Evolutionary conservation across 2,888 invertebrate genomes (phyloP).

Genomic region (Agrenia bidenticulata): DNA sequence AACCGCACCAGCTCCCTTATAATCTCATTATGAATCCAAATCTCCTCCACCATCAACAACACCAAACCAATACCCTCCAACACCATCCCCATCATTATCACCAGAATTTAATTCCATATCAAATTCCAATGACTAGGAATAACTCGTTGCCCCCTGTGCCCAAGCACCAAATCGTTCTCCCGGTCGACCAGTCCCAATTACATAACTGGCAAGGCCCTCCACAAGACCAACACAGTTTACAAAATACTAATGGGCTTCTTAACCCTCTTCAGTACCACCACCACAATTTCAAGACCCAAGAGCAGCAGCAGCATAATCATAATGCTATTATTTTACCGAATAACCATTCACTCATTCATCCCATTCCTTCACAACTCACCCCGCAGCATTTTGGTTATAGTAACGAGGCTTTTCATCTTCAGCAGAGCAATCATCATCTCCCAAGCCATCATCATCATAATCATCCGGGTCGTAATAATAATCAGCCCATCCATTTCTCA

Average conservation of each 20-base stretch:
- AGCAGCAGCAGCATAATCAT: background rate
- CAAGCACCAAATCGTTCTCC: slow-evolving; percentile 30
- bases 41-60: slow-evolving; percentile 4
- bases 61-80: slow-evolving; percentile 20
- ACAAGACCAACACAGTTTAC: slow-evolving; percentile 24
- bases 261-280: slow-evolving; percentile 17
- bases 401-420: slow-evolving; percentile 33
- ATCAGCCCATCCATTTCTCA: slow-evolving; percentile 23
- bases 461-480: slow-evolving; percentile 6
- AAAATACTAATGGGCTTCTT: slow-evolving; percentile 4
- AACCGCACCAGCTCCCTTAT: slow-evolving; percentile 12
- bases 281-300: background rate
- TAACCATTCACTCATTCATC: slow-evolving; percentile 29
- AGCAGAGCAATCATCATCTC: slow-evolving; percentile 23
- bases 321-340: background rate
- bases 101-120: slow-evolving; percentile 27
- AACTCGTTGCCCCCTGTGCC: slow-evolving; percentile 26
- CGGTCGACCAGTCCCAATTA: slow-evolving; percentile 22
- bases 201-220: slow-evolving; percentile 14
- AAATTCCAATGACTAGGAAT: slow-evolving; percentile 35
- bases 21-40: slow-evolving; percentile 13
- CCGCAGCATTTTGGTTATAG: slow-evolving; percentile 43
- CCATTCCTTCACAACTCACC: slow-evolving; percentile 41
- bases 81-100: slow-evolving; percentile 28
- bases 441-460: slow-evolving; percentile 19